These are phyloP conservation scores for Gobio gobio DNA, from an alignment of 2,113 vertebrate species.

Conservation along the genomic window DNA sequence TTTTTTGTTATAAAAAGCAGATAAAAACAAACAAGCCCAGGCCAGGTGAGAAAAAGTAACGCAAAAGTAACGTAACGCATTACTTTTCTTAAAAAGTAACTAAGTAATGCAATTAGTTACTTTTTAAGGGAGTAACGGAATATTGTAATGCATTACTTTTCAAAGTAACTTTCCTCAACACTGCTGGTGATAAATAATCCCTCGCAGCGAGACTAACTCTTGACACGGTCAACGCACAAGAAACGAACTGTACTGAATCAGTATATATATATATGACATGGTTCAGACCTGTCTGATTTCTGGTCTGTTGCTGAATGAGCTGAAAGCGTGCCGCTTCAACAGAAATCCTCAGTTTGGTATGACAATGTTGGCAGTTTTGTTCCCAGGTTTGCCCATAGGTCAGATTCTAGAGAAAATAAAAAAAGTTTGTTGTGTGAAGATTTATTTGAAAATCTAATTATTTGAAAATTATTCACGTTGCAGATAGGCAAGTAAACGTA, in stretches of 20 bases:
- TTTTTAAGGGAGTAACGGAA: too few relatives aligned
- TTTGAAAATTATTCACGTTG: too few relatives aligned
- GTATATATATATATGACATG: slow-evolving; percentile 5
- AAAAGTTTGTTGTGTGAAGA: background rate
- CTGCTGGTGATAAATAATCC: background rate
- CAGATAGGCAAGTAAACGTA: too few relatives aligned
- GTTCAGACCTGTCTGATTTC: slow-evolving; percentile 69
- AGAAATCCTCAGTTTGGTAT: slow-evolving; percentile 74
- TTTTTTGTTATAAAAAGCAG: too few relatives aligned
- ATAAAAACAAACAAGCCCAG: too few relatives aligned
- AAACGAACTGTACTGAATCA: background rate
- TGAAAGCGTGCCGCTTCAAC: slow-evolving; percentile 78
- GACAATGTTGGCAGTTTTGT: slow-evolving; percentile 77
- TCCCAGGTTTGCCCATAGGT: slow-evolving; percentile 78
- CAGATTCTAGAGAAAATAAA: slow-evolving; percentile 65
- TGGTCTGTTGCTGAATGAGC: slow-evolving; percentile 68
- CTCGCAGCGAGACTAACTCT: background rate
- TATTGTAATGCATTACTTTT: too few relatives aligned
- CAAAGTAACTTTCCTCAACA: too few relatives aligned
- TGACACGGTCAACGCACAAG: background rate
- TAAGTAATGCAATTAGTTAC: too few relatives aligned
- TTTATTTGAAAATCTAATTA: too few relatives aligned
- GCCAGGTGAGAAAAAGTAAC: too few relatives aligned
- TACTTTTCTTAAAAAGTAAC: too few relatives aligned
- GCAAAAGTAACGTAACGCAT: too few relatives aligned